Percentiles rank a stretch among this genome's conserved stretches.
Conservation (phyloP, 2,888 invertebrate genomes). For the Nebria salina region DNA sequence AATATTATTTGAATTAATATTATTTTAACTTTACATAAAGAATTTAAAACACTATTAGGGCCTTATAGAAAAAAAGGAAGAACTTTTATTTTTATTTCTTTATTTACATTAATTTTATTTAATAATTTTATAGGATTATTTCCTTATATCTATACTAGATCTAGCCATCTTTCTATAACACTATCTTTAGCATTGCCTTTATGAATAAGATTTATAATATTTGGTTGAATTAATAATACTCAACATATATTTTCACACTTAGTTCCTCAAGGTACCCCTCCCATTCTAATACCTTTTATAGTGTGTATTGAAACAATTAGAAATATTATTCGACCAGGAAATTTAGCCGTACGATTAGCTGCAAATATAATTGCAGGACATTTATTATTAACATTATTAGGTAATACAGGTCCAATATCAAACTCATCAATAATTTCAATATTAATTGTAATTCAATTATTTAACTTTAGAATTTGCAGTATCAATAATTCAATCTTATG, state of each 20-base stretch:
- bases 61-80: constrained; percentile 63
- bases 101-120: constrained; percentile 70
- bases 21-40: constrained; percentile 63
- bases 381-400: constrained; percentile 71
- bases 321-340: constrained; percentile 75
- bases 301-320: constrained; percentile 80
- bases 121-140: constrained; percentile 77
- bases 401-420: constrained; percentile 60
- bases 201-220: constrained; percentile 74
- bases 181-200: constrained; percentile 69
- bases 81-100: constrained; percentile 67
- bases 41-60: constrained; percentile 69
- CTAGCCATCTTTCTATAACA: constrained; percentile 72
- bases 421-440: constrained; percentile 51
- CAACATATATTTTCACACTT: constrained; percentile 74
- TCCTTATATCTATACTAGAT: constrained; percentile 76
- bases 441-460: constrained; percentile 64
- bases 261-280: constrained; percentile 75
- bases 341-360: constrained; percentile 74
- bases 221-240: constrained; percentile 71
- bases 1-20: constrained; percentile 65
- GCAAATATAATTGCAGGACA: constrained; percentile 84
- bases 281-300: constrained; percentile 74
- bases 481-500: constrained; percentile 74
- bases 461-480: constrained; percentile 70